Percentiles rank a stretch among this genome's conserved stretches.
Conservation (phyloP, 1,140 invertebrate genomes). For the Cyrtorhinus lividipennis region DNA sequence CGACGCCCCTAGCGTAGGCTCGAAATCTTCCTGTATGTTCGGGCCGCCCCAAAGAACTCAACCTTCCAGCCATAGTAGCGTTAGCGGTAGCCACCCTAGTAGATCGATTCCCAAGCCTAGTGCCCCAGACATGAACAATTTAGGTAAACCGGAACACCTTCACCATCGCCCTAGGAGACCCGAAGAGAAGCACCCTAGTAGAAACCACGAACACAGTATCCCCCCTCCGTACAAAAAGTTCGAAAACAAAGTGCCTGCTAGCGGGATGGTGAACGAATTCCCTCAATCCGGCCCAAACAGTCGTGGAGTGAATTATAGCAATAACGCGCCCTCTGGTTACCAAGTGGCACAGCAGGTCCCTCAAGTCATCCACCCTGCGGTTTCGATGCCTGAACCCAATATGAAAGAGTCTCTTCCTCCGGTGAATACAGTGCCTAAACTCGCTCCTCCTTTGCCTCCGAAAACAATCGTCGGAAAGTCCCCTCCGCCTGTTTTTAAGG, state of each 20-base stretch:
- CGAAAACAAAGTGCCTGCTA: constrained; percentile 12
- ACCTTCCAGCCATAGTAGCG: constrained; percentile 9
- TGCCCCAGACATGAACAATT: not conserved
- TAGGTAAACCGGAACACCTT: constrained; percentile 11
- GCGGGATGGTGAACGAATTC: constrained; percentile 5
- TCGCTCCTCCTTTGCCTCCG: not conserved
- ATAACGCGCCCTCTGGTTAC: constrained; percentile 4
- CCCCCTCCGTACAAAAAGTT: constrained; percentile 10
- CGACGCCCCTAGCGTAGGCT: not conserved
- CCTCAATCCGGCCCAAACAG: not conserved
- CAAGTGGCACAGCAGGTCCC: constrained; percentile 5
- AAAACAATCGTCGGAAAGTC: not conserved
- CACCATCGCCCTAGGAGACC: constrained; percentile 10
- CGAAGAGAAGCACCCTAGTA: constrained; percentile 1
- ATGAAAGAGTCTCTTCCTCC: not conserved
- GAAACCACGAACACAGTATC: constrained; percentile 9
- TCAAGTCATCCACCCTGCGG: not conserved
- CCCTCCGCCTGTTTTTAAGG: not conserved
- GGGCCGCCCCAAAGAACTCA: constrained; percentile 18
- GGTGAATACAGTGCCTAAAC: constrained; percentile 1
- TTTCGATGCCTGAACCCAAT: constrained; percentile 4
- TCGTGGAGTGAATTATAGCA: not conserved
- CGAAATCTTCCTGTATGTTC: constrained; percentile 19
- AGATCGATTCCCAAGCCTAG: constrained; percentile 4
- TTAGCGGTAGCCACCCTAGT: not conserved